phyloP scores from a whole-genome alignment of 2,797 vertebrate genomes.

The Selene dorsalis region DNA sequence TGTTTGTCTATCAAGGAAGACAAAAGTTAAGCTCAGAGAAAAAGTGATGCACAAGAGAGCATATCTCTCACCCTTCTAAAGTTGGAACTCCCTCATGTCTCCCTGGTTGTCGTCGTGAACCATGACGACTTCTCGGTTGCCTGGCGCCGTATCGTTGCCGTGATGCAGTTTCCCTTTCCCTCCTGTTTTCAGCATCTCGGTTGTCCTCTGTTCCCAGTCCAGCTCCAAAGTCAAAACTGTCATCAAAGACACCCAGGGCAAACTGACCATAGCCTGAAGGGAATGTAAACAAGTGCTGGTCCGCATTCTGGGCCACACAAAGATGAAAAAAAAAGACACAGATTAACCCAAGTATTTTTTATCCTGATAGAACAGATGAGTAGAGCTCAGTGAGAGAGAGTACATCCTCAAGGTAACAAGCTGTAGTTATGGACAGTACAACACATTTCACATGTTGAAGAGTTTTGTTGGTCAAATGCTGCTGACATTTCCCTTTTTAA shows the following conservation, averaged over 20 bases:
- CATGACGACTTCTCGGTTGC: constrained; percentile 92
- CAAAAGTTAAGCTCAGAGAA: background rate
- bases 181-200: constrained; percentile 90
- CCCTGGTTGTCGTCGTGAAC: constrained; percentile 88
- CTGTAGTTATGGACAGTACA: constrained; percentile 23
- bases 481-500: constrained; percentile 13
- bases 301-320: constrained; percentile 84
- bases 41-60: background rate
- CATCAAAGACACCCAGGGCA: constrained; percentile 94
- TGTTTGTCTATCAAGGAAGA: background rate
- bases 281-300: constrained; percentile 93
- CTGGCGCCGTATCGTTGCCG: constrained; percentile 92
- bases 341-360: background rate
- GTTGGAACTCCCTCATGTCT: constrained; percentile 94
- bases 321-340: background rate
- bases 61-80: constrained; percentile 88
- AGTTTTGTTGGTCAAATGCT: constrained; percentile 29
- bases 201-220: constrained; percentile 87
- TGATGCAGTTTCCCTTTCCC: constrained; percentile 92
- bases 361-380: constrained; percentile 7
- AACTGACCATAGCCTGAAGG: constrained; percentile 95
- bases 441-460: background rate
- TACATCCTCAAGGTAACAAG: background rate
- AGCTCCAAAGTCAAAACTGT: constrained; percentile 91
- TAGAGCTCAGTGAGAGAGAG: background rate